Conservation (phyloP, 2,888 invertebrate species). For the Morpho helenor region DNA sequence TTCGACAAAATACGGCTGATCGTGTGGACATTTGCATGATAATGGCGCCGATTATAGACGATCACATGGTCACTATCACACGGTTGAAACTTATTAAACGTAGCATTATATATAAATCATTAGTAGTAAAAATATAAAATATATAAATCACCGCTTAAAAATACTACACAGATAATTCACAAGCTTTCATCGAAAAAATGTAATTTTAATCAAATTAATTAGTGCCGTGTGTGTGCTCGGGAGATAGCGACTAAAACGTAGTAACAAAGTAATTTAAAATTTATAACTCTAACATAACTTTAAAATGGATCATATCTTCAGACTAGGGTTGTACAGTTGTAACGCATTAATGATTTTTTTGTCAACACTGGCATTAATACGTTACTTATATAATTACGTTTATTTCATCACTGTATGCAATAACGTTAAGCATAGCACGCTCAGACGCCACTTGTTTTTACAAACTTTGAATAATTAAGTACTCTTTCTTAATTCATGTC, state of each 20-base stretch:
- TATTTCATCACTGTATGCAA: no score
- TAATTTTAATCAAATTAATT: conserved; percentile 21
- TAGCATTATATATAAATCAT: neutral
- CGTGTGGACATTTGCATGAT: no score
- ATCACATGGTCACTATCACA: neutral
- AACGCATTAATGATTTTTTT: neutral
- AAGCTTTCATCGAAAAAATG: conserved; percentile 22
- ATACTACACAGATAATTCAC: conserved; percentile 12
- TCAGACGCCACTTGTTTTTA: no score
- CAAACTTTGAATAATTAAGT: no score
- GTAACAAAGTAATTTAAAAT: conserved; percentile 17
- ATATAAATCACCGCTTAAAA: conserved; percentile 8
- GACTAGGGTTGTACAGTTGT: neutral
- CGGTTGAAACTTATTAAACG: no score
- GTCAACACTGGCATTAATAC: no score
- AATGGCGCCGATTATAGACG: no score
- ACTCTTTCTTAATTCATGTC: no score
- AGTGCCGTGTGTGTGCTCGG: conserved; percentile 8
- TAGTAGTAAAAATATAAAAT: neutral
- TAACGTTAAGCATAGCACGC: no score
- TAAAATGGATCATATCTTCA: neutral
- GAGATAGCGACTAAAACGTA: conserved; percentile 16
- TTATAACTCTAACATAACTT: conserved; percentile 1
- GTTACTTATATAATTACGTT: no score
- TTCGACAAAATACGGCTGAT: no score